Conservation (phyloP, 2,888 invertebrate species). For the Acrobasis suavella region DNA sequence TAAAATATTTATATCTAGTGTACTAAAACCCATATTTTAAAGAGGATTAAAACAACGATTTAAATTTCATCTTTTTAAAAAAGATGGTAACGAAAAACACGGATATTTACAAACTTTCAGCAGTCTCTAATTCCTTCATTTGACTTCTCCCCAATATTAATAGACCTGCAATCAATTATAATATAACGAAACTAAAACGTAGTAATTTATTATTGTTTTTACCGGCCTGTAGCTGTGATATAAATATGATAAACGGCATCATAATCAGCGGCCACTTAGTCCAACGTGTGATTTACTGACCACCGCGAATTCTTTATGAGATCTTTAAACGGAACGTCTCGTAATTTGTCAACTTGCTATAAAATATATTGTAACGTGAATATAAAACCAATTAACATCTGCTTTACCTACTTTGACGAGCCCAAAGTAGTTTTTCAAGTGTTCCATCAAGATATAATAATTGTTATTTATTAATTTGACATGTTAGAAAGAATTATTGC, state of each 20-base stretch:
- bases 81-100: too few relatives aligned
- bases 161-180: conserved; percentile 3
- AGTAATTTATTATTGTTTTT: conserved; percentile 12
- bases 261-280: conserved; percentile 25
- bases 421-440: too few relatives aligned
- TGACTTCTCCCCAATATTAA: not conserved
- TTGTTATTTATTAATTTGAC: too few relatives aligned
- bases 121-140: not conserved
- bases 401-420: too few relatives aligned
- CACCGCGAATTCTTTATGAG: not conserved
- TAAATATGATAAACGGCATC: conserved; percentile 24
- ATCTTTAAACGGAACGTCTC: conserved; percentile 3
- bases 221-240: conserved; percentile 7
- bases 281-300: conserved; percentile 19
- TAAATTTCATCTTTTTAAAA: too few relatives aligned
- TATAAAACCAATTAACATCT: too few relatives aligned
- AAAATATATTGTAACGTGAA: not conserved
- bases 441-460: too few relatives aligned
- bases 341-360: conserved; percentile 9
- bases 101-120: not conserved
- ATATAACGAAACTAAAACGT: conserved; percentile 11
- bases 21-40: too few relatives aligned
- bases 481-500: too few relatives aligned
- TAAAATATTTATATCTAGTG: too few relatives aligned
- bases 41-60: too few relatives aligned